Evolutionary conservation across 1,140 invertebrate genomes (phyloP).

Genomic region (Pogonognathellus flavescens): DNA sequence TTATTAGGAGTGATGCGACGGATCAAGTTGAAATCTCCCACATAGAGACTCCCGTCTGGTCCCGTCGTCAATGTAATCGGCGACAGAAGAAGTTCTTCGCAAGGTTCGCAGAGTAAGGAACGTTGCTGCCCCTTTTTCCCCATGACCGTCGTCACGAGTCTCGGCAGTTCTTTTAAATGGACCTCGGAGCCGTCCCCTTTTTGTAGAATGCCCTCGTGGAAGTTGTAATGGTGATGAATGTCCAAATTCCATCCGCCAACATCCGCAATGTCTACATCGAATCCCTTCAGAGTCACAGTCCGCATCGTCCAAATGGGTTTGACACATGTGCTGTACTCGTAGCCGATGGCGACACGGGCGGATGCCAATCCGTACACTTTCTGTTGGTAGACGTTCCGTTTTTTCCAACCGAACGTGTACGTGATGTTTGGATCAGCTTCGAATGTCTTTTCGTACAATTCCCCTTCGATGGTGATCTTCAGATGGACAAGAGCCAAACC

Average conservation of each 20-base stretch:
- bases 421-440: slow-evolving; percentile 95
- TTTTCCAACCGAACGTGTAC: slow-evolving; percentile 97
- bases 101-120: slow-evolving; percentile 82
- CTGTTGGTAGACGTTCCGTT: slow-evolving; percentile 96
- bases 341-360: slow-evolving; percentile 80
- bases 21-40: slow-evolving; percentile 97
- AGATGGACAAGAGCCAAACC: slow-evolving; percentile 88
- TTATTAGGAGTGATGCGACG: slow-evolving; percentile 92
- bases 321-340: slow-evolving; percentile 90
- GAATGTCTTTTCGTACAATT: slow-evolving; percentile 89
- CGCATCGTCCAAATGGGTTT: slow-evolving; percentile 94
- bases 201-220: slow-evolving; percentile 95
- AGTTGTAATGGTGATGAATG: slow-evolving; percentile 98
- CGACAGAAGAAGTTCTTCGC: slow-evolving; percentile 88
- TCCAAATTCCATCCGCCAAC: slow-evolving; percentile 97
- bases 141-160: slow-evolving; percentile 90
- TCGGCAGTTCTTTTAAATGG: slow-evolving; percentile 91
- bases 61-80: slow-evolving; percentile 94
- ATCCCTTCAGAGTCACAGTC: slow-evolving; percentile 93
- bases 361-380: slow-evolving; percentile 75
- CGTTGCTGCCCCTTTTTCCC: slow-evolving; percentile 89
- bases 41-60: slow-evolving; percentile 95
- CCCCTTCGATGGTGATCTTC: slow-evolving; percentile 92
- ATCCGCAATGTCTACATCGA: slow-evolving; percentile 96
- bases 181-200: slow-evolving; percentile 95